Conservation (phyloP, 1,140 invertebrate genomes). For the Brevipalpus yothersi region DNA sequence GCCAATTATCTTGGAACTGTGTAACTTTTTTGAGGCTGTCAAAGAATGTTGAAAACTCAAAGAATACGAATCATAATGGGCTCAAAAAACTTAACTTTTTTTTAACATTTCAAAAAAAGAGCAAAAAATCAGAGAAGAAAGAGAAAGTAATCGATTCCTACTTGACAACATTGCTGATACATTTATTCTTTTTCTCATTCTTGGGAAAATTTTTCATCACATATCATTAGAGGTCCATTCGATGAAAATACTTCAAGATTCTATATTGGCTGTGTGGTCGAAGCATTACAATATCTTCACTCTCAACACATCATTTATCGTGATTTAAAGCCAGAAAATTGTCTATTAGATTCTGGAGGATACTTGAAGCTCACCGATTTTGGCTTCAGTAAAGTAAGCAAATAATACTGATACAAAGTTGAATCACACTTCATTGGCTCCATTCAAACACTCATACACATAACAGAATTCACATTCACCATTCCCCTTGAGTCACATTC, state of each 20-base stretch:
- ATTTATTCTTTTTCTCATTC: background rate
- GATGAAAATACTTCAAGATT: conserved; percentile 62
- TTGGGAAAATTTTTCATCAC: background rate
- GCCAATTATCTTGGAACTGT: too few relatives aligned
- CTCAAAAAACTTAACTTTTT: too few relatives aligned
- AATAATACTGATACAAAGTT: background rate
- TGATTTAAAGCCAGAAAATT: conserved; percentile 69
- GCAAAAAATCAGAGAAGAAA: too few relatives aligned
- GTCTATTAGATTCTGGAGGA: conserved; percentile 57
- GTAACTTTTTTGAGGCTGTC: too few relatives aligned
- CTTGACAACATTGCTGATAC: too few relatives aligned
- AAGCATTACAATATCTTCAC: conserved; percentile 74
- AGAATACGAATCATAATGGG: too few relatives aligned
- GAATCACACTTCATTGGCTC: background rate
- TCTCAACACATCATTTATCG: conserved; percentile 62
- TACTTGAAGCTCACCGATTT: conserved; percentile 91
- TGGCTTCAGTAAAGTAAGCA: conserved; percentile 36
- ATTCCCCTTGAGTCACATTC: too few relatives aligned
- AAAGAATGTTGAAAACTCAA: too few relatives aligned
- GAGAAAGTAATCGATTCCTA: too few relatives aligned
- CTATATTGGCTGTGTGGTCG: conserved; percentile 66
- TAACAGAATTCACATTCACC: too few relatives aligned
- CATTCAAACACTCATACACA: too few relatives aligned
- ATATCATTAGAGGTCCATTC: conserved; percentile 45
- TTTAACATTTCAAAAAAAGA: too few relatives aligned